Conservation (phyloP, 2,888 invertebrate species). For the Halictus ligatus region DNA sequence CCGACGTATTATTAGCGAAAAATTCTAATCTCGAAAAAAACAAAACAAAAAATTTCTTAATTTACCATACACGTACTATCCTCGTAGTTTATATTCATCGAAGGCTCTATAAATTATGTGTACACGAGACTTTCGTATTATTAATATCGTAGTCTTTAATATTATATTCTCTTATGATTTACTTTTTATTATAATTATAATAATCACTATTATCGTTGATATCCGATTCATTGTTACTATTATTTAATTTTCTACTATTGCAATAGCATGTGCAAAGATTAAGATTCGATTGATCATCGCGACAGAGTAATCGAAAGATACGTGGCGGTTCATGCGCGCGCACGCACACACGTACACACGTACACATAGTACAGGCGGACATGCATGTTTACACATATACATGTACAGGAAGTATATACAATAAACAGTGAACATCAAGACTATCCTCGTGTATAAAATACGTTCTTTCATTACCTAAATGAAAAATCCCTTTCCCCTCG, state of each 20-base stretch:
- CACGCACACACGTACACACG: background rate
- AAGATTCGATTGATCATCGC: background rate
- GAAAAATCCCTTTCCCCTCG: background rate
- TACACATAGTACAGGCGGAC: background rate
- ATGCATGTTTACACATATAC: background rate
- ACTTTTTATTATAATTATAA: slow-evolving; percentile 29
- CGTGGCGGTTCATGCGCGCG: background rate
- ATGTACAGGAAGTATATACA: background rate
- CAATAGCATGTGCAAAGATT: background rate
- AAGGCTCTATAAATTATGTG: slow-evolving; percentile 10
- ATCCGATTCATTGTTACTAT: slow-evolving; percentile 24
- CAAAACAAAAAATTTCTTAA: slow-evolving; percentile 1
- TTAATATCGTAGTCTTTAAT: slow-evolving; percentile 9
- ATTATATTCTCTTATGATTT: slow-evolving; percentile 30
- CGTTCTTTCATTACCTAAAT: slow-evolving; percentile 31
- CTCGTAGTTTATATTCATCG: background rate
- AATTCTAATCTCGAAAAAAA: slow-evolving; percentile 10
- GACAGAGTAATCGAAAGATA: background rate
- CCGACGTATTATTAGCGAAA: background rate
- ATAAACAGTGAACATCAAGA: slow-evolving; percentile 68
- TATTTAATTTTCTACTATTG: slow-evolving; percentile 32
- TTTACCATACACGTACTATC: slow-evolving; percentile 11
- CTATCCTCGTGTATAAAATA: slow-evolving; percentile 46
- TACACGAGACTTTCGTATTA: slow-evolving; percentile 21
- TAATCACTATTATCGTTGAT: slow-evolving; percentile 18